These are phyloP conservation scores for Cetoscarus ocellatus DNA, from an alignment of 2,797 vertebrate species.

Conservation along the genomic window DNA sequence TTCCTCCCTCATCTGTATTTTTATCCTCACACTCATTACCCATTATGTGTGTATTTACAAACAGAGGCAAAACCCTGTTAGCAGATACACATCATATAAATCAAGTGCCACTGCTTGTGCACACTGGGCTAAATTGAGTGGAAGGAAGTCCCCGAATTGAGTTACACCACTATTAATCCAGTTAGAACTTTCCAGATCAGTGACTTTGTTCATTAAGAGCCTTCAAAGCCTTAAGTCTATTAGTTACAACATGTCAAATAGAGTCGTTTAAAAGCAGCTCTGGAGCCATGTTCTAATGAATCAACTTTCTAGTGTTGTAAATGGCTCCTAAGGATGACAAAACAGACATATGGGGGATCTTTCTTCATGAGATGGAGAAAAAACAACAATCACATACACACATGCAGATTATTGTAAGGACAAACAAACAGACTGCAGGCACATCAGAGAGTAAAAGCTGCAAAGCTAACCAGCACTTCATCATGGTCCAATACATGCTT, in stretches of 20 bases:
- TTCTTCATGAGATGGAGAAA: neutral
- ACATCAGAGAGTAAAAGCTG: neutral
- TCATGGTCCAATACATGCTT: neutral
- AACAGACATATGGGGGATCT: conserved; percentile 28
- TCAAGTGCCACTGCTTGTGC: conserved; percentile 62
- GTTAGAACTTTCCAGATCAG: conserved; percentile 76
- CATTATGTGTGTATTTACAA: conserved; percentile 25
- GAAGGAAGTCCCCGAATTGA: conserved; percentile 67
- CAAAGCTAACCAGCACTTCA: conserved; percentile 1
- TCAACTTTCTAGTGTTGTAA: conserved; percentile 59
- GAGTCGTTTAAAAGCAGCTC: conserved; percentile 70
- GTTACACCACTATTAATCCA: conserved; percentile 72
- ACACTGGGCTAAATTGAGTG: conserved; percentile 70
- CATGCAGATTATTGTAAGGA: neutral
- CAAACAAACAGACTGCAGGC: neutral
- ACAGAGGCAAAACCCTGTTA: conserved; percentile 61
- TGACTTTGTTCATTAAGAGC: conserved; percentile 76
- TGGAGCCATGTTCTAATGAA: conserved; percentile 63
- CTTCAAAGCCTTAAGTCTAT: conserved; percentile 71
- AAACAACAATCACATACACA: neutral
- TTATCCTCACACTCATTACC: conserved; percentile 26
- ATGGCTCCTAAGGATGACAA: conserved; percentile 49
- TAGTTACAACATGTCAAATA: conserved; percentile 71
- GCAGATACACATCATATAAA: conserved; percentile 67
- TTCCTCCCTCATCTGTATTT: conserved; percentile 31